Base-by-base conservation (phyloP, 2,113 vertebrate genomes). In the Puffinus mauretanicus region DNA sequence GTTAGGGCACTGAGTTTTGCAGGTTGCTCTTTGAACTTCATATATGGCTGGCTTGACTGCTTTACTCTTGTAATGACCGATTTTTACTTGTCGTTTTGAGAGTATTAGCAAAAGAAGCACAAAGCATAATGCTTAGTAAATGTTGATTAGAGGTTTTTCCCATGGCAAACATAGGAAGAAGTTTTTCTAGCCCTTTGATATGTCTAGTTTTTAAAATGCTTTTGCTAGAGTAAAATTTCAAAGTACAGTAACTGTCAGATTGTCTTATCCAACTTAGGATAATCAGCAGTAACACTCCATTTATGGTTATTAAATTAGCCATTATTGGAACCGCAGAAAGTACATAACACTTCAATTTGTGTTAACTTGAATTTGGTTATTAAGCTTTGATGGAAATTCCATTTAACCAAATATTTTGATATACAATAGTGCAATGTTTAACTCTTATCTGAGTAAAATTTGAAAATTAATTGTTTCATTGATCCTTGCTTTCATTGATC, bases 221-320 rank as follows among this genome's bases (percentile, higher is more conserved):
- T 97, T 98, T 97, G 96, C 58, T 96, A 14, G 8, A 92, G 84
- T 94, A 97, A 94, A 90, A 96, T 79, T 97, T 94, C 67, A 8
- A 94, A 95, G 77, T 95, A 91, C 67, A 82, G 58, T 94, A 97
- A 93, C 95, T 98, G 97, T 95, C 96, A 97, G 90, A 76, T 96
- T 95, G 81, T 90, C 95, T 97, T 96, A 97, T 96, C 93, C 97
- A 96, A 98, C 98, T 98, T 97, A 86, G 88, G 97, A 91, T 93
- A 98, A 97, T 97, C 95, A 98, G 95, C 94, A 97, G 92, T 96
- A 98, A 96, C 66, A 72, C 79, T 97, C 93, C 86, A 87, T 95
- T 97, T 96, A 90, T 94, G 70, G 51, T 97, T 96, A 98, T 97
- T 97, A 96, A 87, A 96, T 97, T 97, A 98, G 91, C 90, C 67